phyloP scores from a whole-genome alignment of 1,140 invertebrate genomes.

The Marisa cornuarietis region DNA sequence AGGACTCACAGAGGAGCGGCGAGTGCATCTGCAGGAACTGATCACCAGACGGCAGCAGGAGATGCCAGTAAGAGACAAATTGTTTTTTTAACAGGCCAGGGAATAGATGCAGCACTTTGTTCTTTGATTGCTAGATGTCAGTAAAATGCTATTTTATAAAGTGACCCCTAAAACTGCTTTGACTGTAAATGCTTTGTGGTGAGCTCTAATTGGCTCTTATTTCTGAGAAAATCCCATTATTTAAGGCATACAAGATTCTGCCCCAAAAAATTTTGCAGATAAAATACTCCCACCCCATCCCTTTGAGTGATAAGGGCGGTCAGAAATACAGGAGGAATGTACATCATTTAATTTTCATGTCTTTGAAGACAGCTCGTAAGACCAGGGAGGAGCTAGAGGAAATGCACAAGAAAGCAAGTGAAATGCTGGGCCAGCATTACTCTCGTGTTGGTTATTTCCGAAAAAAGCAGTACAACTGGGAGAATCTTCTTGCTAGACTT shows the following conservation, averaged over 20 bases:
- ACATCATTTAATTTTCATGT: not conserved
- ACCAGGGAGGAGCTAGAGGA: constrained; percentile 50
- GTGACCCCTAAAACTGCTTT: too few species aligned
- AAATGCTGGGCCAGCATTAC: constrained; percentile 51
- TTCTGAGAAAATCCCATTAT: too few species aligned
- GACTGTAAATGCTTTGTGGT: too few species aligned
- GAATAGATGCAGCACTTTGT: not conserved
- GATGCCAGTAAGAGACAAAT: constrained; percentile 50
- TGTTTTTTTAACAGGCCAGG: not conserved
- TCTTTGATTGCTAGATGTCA: not conserved
- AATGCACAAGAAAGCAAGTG: constrained; percentile 49
- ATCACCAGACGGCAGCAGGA: constrained; percentile 55
- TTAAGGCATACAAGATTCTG: too few species aligned
- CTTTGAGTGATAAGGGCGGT: too few species aligned
- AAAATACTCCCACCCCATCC: too few species aligned
- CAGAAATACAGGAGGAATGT: too few species aligned
- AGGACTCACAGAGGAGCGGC: constrained; percentile 58
- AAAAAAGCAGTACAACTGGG: constrained; percentile 51
- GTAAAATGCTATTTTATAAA: not conserved
- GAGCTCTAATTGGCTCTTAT: too few species aligned
- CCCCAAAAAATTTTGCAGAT: too few species aligned
- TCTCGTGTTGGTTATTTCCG: constrained; percentile 38
- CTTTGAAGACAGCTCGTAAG: constrained; percentile 41
- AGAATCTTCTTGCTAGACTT: constrained; percentile 56
- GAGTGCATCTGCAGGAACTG: constrained; percentile 55